Evolutionary conservation across 2,888 invertebrate species (phyloP), one percentile per base, ranked within the genome.

Genomic region (Disparrhopalites patrizii): DNA sequence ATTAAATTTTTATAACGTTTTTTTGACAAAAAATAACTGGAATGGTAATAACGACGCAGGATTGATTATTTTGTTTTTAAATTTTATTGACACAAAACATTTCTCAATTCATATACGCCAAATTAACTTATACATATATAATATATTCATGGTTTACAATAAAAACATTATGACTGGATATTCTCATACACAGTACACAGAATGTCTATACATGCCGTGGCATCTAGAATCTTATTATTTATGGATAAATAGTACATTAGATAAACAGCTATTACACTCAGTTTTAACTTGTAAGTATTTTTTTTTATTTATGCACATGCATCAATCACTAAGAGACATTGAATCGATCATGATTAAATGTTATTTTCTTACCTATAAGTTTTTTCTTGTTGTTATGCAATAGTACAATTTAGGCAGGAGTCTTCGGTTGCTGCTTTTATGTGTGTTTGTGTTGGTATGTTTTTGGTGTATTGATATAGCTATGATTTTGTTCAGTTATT

Each of bases 121-220:
- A 61, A 36, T 61, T 54, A 52, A 51, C 51, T 20, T 54, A 18
- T 61, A n/a, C n/a, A n/a, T n/a, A n/a, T n/a, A n/a, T n/a, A n/a
- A n/a, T n/a, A n/a, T 31, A 61, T 61, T 50, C 50, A 61, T 61
- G 61, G 25, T 36, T 61, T 61, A 61, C 51, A 61, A 64, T 56
- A 64, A 55, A 64, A 56, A 64, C 55, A 56, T 54, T 55, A 54
- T 64, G 64, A 64, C 64, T 64, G 50, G 64, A 56, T 64, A 43
- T 64, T 64, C 50, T 56, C 50, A 55, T 56, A 61, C 43, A 64
- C 50, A 31, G 56, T 64, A 64, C 62, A 62, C 62, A 54, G 43
- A 56, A 64, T 64, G 64, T 57, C 56, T 56, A 47, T n/a, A n/a
- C n/a, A n/a, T n/a, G 30, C 18, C 28, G 54, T 54, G 18, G 31